A percentile compares a stretch with the other conserved stretches of the same genome.
These are phyloP conservation scores for human (Homo sapiens) DNA, from an alignment of 2,113 vertebrate genomes.

Conservation along the genomic window DNA sequence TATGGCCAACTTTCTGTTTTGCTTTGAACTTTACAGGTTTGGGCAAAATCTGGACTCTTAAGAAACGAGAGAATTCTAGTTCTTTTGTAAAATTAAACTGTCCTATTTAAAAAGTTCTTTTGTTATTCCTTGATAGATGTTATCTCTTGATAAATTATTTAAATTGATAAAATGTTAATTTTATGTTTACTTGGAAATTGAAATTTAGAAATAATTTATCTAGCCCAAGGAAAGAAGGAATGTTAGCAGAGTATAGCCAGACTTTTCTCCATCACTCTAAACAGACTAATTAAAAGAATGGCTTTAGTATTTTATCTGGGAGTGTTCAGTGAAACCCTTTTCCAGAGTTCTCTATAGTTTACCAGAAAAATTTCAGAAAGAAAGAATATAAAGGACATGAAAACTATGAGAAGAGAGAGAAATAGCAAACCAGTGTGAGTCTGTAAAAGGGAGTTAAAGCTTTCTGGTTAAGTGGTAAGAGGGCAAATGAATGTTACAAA, in stretches of 20 bases:
- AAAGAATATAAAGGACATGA: neutral
- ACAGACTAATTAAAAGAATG: neutral
- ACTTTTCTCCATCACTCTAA: neutral
- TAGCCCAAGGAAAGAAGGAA: neutral
- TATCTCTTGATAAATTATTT: slow-evolving; percentile 30
- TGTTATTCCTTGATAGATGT: slow-evolving; percentile 16
- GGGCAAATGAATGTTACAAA: neutral
- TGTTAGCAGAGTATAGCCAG: neutral
- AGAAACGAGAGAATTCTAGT: slow-evolving; percentile 17
- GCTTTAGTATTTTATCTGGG: slow-evolving; percentile 10
- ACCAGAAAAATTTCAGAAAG: neutral
- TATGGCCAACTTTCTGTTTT: slow-evolving; percentile 54
- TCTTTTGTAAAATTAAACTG: slow-evolving; percentile 38
- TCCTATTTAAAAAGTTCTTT: slow-evolving; percentile 4
- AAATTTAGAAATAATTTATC: slow-evolving; percentile 39
- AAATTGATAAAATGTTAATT: slow-evolving; percentile 8
- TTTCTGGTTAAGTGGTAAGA: neutral
- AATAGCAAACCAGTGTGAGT: neutral
- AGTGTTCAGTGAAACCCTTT: neutral
- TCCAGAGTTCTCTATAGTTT: neutral
- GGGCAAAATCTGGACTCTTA: slow-evolving; percentile 6
- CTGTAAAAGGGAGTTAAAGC: neutral
- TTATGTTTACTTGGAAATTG: slow-evolving; percentile 40
- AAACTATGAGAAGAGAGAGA: neutral
- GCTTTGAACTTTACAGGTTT: slow-evolving; percentile 7